A percentile compares a stretch with the other conserved stretches of the same genome.
phyloP scores from a whole-genome alignment of 2,113 vertebrate genomes.

The Callorhinus ursinus region DNA sequence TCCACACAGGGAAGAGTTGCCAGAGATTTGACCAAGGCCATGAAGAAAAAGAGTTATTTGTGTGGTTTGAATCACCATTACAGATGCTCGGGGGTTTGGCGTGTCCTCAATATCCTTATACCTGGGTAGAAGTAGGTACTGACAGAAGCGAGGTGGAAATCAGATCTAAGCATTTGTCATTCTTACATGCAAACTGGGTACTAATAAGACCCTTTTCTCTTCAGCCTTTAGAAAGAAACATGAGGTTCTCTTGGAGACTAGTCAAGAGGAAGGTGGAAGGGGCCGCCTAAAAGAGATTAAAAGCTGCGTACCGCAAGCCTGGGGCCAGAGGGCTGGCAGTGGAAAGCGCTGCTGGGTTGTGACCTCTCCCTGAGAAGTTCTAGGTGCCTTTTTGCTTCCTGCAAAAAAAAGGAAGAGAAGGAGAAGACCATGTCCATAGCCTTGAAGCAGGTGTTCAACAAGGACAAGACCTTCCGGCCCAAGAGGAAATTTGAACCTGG shows the following conservation, averaged over 20 bases:
- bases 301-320: conserved; percentile 10
- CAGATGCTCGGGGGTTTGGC: not conserved
- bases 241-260: conserved; percentile 65
- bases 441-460: conserved; percentile 93
- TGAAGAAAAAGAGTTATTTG: not conserved
- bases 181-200: not conserved
- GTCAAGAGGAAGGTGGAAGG: conserved; percentile 75
- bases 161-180: not conserved
- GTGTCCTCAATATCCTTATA: not conserved
- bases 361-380: conserved; percentile 66
- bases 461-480: conserved; percentile 92
- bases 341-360: conserved; percentile 68
- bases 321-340: conserved; percentile 61
- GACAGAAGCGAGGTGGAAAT: conserved; percentile 15
- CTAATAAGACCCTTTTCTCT: conserved; percentile 73
- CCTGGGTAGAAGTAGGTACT: not conserved
- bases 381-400: conserved; percentile 71
- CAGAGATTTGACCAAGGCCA: not conserved
- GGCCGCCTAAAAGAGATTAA: conserved; percentile 53
- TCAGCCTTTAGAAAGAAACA: conserved; percentile 79
- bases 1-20: not conserved
- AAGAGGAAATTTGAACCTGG: conserved; percentile 93
- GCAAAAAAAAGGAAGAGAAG: conserved; percentile 62
- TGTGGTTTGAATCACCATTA: not conserved
- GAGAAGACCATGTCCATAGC: conserved; percentile 88